Evolutionary conservation across 2,797 vertebrate genomes (phyloP).

Genomic region (Squalus acanthias): DNA sequence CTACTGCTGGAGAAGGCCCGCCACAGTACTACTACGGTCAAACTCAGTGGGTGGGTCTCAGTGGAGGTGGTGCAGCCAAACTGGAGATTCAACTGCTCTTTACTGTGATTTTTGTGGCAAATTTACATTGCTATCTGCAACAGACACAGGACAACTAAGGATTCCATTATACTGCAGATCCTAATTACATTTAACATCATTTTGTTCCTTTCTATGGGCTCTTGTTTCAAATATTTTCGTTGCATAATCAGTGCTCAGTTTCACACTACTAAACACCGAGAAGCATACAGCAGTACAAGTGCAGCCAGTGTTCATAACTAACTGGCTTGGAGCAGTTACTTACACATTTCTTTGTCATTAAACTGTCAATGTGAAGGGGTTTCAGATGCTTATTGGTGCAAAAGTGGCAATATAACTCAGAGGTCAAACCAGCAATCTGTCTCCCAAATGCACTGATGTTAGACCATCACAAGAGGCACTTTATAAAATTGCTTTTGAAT

Average conservation of each 20-base stretch:
- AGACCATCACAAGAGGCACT: background rate
- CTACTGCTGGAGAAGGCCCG: background rate
- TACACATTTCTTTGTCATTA: background rate
- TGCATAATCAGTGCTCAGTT: background rate
- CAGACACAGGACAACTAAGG: background rate
- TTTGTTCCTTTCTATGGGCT: background rate
- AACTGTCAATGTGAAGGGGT: background rate
- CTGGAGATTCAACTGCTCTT: background rate
- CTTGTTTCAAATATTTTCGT: background rate
- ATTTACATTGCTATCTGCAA: background rate
- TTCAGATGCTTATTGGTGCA: background rate
- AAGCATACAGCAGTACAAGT: background rate
- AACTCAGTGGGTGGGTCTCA: background rate
- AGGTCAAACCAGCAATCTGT: background rate
- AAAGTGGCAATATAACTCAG: background rate
- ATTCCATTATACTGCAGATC: background rate
- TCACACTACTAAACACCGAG: background rate
- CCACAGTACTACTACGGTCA: background rate
- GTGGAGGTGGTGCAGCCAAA: background rate
- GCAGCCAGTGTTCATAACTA: too few relatives aligned
- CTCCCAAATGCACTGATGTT: background rate
- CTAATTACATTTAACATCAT: background rate
- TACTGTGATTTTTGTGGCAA: background rate
- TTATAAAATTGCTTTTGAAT: background rate
- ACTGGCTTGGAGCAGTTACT: background rate